Conservation (phyloP, 2,113 vertebrate genomes). For the Parus major region DNA sequence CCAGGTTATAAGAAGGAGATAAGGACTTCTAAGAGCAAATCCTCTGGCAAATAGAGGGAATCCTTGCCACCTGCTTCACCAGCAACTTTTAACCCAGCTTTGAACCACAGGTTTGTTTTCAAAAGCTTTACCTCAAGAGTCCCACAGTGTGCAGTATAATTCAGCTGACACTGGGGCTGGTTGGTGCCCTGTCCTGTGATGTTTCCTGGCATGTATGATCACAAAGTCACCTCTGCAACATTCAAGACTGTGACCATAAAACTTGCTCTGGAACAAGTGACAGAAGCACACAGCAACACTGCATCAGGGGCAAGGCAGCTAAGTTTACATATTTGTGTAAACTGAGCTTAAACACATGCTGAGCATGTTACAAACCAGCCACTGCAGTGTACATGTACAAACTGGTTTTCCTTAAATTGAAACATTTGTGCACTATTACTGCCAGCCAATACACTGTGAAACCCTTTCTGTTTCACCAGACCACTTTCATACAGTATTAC, state of each 20-base stretch:
- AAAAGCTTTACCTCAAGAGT: not conserved
- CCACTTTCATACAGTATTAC: not conserved
- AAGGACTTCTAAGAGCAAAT: not conserved
- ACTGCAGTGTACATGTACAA: not conserved
- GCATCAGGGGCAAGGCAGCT: not conserved
- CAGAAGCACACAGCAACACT: rapidly evolving
- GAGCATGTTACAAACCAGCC: not conserved
- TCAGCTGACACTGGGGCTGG: not conserved
- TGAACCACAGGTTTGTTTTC: not conserved
- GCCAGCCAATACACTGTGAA: not conserved
- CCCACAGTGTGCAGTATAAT: not conserved
- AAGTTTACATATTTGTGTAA: not conserved
- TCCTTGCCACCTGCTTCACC: not conserved
- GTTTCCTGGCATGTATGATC: not conserved
- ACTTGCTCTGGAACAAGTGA: not conserved
- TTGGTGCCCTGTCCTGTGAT: not conserved
- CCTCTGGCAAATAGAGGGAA: not conserved
- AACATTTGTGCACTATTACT: not conserved
- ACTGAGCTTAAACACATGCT: not conserved
- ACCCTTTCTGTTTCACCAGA: not conserved
- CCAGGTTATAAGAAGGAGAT: not conserved
- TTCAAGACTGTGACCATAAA: not conserved
- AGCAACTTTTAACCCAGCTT: not conserved
- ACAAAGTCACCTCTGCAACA: not conserved
- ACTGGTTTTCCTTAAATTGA: not conserved